Conservation (phyloP, 2,888 invertebrate species). For the Archips xylosteana region DNA sequence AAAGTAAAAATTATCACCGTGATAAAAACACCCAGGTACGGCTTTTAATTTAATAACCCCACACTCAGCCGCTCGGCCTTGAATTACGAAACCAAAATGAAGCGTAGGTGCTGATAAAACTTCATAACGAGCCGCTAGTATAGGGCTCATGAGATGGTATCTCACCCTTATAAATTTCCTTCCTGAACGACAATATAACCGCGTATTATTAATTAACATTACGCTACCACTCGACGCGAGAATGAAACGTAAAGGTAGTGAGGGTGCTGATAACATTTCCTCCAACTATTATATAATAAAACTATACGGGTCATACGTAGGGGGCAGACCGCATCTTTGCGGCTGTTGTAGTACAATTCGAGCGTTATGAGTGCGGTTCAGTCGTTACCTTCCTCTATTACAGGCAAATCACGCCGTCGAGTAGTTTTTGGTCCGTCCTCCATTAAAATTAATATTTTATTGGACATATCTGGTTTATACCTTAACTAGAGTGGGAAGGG, state of each 20-base stretch:
- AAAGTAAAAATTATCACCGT: slow-evolving; percentile 4
- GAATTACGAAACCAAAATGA: neutral
- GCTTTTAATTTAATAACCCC: slow-evolving; percentile 3
- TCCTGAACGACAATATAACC: slow-evolving; percentile 15
- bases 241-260: slow-evolving; percentile 31
- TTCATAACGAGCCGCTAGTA: neutral
- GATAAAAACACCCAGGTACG: neutral
- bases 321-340: slow-evolving; percentile 21
- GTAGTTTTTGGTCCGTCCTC: slow-evolving; percentile 14
- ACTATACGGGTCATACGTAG: slow-evolving; percentile 26
- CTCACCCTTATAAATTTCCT: slow-evolving; percentile 15
- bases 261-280: slow-evolving; percentile 35
- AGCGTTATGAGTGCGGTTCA: slow-evolving; percentile 12
- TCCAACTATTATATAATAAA: slow-evolving; percentile 32
- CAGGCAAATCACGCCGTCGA: slow-evolving; percentile 27
- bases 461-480: slow-evolving; percentile 1
- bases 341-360: slow-evolving; percentile 28
- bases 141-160: slow-evolving; percentile 8
- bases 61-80: neutral
- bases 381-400: slow-evolving; percentile 22
- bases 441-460: slow-evolving; percentile 9
- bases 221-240: slow-evolving; percentile 29
- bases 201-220: slow-evolving; percentile 39
- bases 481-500: neutral
- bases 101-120: neutral